phyloP scores from a whole-genome alignment of 2,797 vertebrate species.

The Brachyalestes nurse region DNA sequence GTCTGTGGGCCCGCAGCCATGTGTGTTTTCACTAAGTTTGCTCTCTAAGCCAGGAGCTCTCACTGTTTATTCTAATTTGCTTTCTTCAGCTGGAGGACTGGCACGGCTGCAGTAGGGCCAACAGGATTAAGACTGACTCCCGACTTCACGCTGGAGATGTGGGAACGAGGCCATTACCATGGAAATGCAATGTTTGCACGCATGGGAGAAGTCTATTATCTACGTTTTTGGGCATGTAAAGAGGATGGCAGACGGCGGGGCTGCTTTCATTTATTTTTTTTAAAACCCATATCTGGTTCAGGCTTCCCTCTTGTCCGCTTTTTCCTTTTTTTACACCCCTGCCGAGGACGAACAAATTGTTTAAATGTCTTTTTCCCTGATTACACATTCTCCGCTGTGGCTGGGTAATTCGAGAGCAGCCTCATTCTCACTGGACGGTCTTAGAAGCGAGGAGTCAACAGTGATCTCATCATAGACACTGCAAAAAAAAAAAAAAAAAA shows the following conservation, averaged over 20 bases:
- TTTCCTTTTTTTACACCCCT: constrained; percentile 61
- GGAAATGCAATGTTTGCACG: constrained; percentile 80
- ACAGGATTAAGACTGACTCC: constrained; percentile 71
- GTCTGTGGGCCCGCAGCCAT: constrained; percentile 42
- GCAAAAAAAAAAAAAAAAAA: too few relatives aligned
- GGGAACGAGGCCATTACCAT: constrained; percentile 74
- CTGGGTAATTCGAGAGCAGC: not conserved
- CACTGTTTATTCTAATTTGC: constrained; percentile 49
- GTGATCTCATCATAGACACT: too few relatives aligned
- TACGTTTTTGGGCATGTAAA: constrained; percentile 74
- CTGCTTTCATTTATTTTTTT: constrained; percentile 18
- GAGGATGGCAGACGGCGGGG: constrained; percentile 60
- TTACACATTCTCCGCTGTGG: constrained; percentile 61
- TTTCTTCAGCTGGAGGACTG: constrained; percentile 49
- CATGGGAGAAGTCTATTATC: constrained; percentile 78
- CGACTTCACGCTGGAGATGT: constrained; percentile 66
- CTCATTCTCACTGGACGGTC: too few relatives aligned
- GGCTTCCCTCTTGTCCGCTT: constrained; percentile 54
- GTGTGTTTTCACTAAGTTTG: constrained; percentile 26
- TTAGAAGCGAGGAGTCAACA: too few relatives aligned
- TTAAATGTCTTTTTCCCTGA: constrained; percentile 73
- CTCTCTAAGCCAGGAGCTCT: constrained; percentile 24
- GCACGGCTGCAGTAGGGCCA: constrained; percentile 63
- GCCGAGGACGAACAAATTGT: constrained; percentile 74
- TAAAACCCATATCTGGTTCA: constrained; percentile 27